These are phyloP conservation scores for Tricholauxania praeusta DNA, from an alignment of 2,888 invertebrate genomes.

Conservation along the genomic window DNA sequence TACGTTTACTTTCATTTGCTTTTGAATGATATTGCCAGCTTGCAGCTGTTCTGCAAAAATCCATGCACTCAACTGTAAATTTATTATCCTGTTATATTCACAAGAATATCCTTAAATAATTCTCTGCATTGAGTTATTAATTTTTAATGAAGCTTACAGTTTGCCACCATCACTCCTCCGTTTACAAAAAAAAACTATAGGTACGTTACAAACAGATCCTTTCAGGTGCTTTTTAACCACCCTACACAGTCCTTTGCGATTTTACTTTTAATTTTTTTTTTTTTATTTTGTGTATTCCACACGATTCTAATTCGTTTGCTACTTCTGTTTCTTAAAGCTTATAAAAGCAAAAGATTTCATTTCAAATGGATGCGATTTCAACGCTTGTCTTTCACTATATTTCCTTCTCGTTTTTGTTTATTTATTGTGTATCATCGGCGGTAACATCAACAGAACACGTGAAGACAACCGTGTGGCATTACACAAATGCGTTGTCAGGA, in stretches of 20 bases:
- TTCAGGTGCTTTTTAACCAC: too few relatives aligned
- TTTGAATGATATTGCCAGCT: too few relatives aligned
- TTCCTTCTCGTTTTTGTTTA: too few relatives aligned
- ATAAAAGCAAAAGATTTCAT: conserved; percentile 1
- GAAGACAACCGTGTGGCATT: background rate
- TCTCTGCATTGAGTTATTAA: conserved; percentile 13
- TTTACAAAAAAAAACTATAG: background rate
- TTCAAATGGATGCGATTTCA: conserved; percentile 3
- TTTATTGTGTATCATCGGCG: too few relatives aligned
- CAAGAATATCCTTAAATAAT: conserved; percentile 18
- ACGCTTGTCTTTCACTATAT: background rate
- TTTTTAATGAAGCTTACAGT: conserved; percentile 1
- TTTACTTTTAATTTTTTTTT: too few relatives aligned
- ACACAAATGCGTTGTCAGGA: background rate
- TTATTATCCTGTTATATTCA: conserved; percentile 20
- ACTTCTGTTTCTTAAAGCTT: conserved; percentile 3
- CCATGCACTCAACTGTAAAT: conserved; percentile 27
- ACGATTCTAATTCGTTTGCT: background rate
- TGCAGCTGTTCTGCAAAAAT: background rate
- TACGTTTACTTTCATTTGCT: too few relatives aligned
- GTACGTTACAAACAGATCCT: too few relatives aligned
- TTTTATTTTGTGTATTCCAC: too few relatives aligned
- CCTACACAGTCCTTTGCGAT: too few relatives aligned
- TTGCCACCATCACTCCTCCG: background rate
- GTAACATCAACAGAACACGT: background rate